Evolutionary conservation across 2,797 vertebrate genomes (phyloP).

Genomic region (Sebastes taczanowskii): DNA sequence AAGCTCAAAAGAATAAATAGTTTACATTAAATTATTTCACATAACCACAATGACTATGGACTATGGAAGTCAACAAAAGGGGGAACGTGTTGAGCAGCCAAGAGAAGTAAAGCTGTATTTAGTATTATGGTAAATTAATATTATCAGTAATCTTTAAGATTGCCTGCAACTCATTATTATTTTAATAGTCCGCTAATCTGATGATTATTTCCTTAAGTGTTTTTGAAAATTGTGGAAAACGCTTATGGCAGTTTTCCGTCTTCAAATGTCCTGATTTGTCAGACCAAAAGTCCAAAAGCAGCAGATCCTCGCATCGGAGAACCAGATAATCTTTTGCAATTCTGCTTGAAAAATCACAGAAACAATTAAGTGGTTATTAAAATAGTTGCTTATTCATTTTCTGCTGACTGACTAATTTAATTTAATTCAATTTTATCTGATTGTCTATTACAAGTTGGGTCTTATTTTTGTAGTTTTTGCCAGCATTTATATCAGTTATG

Average conservation of each 20-base stretch:
- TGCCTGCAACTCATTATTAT: background rate
- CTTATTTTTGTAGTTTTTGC: background rate
- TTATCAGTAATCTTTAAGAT: background rate
- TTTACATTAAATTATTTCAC: background rate
- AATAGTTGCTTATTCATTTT: background rate
- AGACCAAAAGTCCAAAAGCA: background rate
- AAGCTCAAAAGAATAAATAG: background rate
- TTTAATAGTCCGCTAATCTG: background rate
- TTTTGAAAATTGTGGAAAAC: background rate
- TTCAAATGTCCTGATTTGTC: background rate
- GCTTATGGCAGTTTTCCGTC: background rate
- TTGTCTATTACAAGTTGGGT: background rate
- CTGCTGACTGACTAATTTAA: no score
- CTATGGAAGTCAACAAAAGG: background rate
- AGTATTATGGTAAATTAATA: background rate
- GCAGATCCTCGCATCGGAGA: background rate
- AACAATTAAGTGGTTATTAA: background rate
- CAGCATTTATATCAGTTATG: background rate
- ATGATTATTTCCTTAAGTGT: background rate
- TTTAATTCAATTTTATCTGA: background rate
- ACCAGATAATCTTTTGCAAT: background rate
- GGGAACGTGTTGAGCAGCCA: background rate
- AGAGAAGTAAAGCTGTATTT: background rate
- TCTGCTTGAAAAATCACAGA: background rate
- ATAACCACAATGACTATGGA: background rate